These are phyloP conservation scores for Latrodectus geometricus DNA, from an alignment of 1,140 invertebrate genomes.

Conservation along the genomic window DNA sequence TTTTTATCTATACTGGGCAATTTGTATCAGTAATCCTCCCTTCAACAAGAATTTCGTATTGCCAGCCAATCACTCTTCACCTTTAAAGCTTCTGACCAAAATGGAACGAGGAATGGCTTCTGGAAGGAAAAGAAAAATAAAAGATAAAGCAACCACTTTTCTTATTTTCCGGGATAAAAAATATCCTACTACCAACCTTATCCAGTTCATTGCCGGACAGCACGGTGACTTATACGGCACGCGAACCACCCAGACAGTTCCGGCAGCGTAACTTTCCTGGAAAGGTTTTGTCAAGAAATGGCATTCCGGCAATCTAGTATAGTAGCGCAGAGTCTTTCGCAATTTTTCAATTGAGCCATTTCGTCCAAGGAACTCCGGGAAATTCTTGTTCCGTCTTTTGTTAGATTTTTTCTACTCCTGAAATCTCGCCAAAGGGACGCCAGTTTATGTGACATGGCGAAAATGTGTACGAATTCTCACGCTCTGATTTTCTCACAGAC, in stretches of 20 bases:
- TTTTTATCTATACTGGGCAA: not conserved
- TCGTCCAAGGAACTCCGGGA: not conserved
- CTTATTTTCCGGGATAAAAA: conserved; percentile 15
- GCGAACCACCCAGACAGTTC: conserved; percentile 48
- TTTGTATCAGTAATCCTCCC: not conserved
- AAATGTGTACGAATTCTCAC: too few relatives aligned
- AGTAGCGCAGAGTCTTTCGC: conserved; percentile 33
- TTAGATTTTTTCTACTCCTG: conserved; percentile 2
- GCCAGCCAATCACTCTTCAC: not conserved
- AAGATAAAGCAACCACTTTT: not conserved
- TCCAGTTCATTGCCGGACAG: conserved; percentile 37
- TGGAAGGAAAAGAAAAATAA: not conserved
- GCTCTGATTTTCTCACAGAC: too few relatives aligned
- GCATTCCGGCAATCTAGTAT: conserved; percentile 56
- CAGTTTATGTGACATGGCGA: conserved; percentile 21
- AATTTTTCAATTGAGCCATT: conserved; percentile 59
- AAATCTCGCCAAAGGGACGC: conserved; percentile 31
- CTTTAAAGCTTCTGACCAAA: not conserved
- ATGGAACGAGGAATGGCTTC: not conserved
- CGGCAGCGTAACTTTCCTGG: conserved; percentile 52
- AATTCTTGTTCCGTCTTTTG: too few relatives aligned
- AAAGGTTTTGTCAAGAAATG: conserved; percentile 56
- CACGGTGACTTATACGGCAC: conserved; percentile 51
- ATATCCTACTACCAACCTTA: conserved; percentile 11
- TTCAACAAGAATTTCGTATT: not conserved